These are phyloP conservation scores for Charina bottae DNA, from an alignment of 2,113 vertebrate genomes.

Conservation along the genomic window DNA sequence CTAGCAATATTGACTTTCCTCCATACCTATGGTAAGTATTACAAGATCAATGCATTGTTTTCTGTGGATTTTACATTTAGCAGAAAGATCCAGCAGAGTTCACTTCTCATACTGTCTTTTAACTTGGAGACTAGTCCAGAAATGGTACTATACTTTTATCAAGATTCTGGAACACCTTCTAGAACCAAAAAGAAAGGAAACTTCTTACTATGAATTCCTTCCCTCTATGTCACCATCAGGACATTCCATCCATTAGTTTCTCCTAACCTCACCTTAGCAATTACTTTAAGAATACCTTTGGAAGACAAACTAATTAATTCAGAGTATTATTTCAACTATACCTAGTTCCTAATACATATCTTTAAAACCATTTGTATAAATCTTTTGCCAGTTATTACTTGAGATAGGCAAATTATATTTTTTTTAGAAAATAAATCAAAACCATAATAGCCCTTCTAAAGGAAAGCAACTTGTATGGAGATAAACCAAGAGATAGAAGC, in stretches of 20 bases:
- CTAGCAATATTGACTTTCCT: not conserved
- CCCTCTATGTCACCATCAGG: not conserved
- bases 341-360: not conserved
- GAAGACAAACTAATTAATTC: not conserved
- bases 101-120: not conserved
- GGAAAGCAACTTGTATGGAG: not conserved
- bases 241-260: not conserved
- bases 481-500: not conserved
- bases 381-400: not conserved
- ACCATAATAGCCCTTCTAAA: not conserved
- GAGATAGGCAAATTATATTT: not conserved
- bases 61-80: not conserved
- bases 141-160: not conserved
- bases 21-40: not conserved
- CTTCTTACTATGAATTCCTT: not conserved
- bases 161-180: not conserved
- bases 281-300: not conserved
- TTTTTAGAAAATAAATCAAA: not conserved
- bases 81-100: not conserved
- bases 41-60: not conserved
- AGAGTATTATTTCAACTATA: not conserved
- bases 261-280: not conserved
- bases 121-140: not conserved
- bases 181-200: not conserved
- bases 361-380: not conserved